These are phyloP conservation scores for Chamaedrilus cognettii DNA, from an alignment of 2,888 invertebrate species.

Conservation along the genomic window DNA sequence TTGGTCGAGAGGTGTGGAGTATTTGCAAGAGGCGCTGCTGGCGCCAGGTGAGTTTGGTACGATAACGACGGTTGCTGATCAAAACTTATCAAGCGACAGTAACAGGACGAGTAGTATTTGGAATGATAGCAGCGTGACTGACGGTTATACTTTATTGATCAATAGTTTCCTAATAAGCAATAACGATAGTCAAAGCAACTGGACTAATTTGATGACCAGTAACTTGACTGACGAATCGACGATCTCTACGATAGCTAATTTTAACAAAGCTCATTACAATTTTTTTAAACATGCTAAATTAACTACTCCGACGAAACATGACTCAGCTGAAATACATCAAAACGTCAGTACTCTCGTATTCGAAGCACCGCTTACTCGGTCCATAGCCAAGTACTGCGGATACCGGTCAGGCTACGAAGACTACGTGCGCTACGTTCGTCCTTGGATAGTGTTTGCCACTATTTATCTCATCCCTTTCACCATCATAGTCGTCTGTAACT, in stretches of 20 bases:
- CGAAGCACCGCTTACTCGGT: no score
- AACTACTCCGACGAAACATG: no score
- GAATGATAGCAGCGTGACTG: constrained; percentile 6
- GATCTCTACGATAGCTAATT: no score
- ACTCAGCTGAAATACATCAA: no score
- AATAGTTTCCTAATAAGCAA: no score
- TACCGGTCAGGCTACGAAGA: constrained; percentile 24
- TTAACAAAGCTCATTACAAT: background rate
- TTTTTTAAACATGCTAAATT: no score
- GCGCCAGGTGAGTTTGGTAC: constrained; percentile 3
- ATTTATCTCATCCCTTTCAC: constrained; percentile 35
- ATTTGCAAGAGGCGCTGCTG: constrained; percentile 30
- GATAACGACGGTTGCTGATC: constrained; percentile 26
- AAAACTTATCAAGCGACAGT: background rate
- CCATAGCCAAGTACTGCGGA: background rate
- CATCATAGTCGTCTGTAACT: constrained; percentile 38
- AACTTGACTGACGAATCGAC: background rate
- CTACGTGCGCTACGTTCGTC: constrained; percentile 35
- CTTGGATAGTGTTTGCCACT: constrained; percentile 39
- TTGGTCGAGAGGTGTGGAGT: constrained; percentile 43
- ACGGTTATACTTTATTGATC: no score
- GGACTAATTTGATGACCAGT: background rate
- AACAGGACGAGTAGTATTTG: background rate
- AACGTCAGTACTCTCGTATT: background rate
- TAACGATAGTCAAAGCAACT: no score